These are phyloP conservation scores for Falco novaeseelandiae DNA, from an alignment of 2,797 vertebrate species.

Conservation along the genomic window DNA sequence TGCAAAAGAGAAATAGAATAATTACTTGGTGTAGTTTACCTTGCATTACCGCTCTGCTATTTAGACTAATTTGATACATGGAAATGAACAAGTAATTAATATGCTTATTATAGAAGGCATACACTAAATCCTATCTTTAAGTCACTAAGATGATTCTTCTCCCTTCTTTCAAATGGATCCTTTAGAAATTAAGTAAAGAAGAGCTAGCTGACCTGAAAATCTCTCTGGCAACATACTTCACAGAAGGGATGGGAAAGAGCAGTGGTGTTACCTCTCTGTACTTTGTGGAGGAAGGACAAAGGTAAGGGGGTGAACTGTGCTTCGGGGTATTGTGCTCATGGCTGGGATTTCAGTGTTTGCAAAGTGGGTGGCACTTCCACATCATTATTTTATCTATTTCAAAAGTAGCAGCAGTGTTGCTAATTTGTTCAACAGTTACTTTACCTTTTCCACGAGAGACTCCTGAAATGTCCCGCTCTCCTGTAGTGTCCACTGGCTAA, in stretches of 20 bases:
- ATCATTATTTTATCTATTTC: not conserved
- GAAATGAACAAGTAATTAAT: not conserved
- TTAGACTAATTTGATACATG: not conserved
- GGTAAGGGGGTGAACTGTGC: constrained; percentile 74
- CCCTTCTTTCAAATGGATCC: not conserved
- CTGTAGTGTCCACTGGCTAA: not conserved
- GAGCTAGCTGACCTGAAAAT: constrained; percentile 83
- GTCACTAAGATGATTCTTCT: not conserved
- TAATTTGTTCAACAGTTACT: not conserved
- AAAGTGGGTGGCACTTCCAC: not conserved
- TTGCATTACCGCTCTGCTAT: not conserved
- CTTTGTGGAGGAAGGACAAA: constrained; percentile 93
- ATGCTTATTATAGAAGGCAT: not conserved
- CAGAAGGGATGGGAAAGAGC: constrained; percentile 84
- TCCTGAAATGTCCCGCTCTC: not conserved
- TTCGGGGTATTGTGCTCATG: not conserved
- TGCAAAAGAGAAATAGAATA: not conserved
- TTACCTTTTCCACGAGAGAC: not conserved
- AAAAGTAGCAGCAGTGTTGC: not conserved
- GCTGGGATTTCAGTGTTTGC: not conserved
- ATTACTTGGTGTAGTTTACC: not conserved
- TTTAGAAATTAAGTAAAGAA: constrained; percentile 87
- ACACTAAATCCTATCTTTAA: not conserved
- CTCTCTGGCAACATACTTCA: constrained; percentile 86
- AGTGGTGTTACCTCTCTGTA: constrained; percentile 90